Evolutionary conservation across 2,113 vertebrate genomes (phyloP), one percentile per base, ranked within the genome.

Genomic region (Deroptyus accipitrinus): DNA sequence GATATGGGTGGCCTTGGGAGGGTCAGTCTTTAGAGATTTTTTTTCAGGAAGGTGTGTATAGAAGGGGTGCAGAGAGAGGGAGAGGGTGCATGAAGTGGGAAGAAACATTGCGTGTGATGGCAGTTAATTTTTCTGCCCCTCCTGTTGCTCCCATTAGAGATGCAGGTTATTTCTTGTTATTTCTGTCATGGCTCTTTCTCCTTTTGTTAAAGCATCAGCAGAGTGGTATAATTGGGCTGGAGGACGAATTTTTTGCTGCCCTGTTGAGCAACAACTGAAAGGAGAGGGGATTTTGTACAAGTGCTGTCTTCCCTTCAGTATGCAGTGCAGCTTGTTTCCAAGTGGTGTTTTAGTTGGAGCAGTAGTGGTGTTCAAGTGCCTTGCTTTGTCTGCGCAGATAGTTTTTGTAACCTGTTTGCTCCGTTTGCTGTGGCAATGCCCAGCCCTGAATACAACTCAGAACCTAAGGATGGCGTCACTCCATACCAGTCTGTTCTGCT

Each of bases 331-430:
- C 94, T 78, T 86, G 83, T 81, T 92, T 76, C 86, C 75, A 93
- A 91, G 84, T 59, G 86, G 67, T 87, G 80, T 94, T 92, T 91
- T 86, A 94, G 77, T 82, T 52, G 64, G 68, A 86, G 75, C 11
- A 5, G 41, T 23, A 48, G 48, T 94, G 77, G 57, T 88, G 85
- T 95, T 93, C 81, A 82, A 93, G 88, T 63, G 93, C 83, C 79
- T 85, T 24, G 37, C 83, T 78, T 93, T 96, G 95, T 93, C 89
- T 72, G 25, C 73, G 57, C 59, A 91, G 88, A 68, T 59, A 88
- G 86, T 74, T 91, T 88, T 91, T 88, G 73, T 92, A 94, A 89
- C 95, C 85, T 70, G 37, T 74, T 92, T 89, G 85, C 79, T 94
- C 85, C 17, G 0, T 72, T 93, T 9, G 1, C 42, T 61, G 86